Evolutionary conservation across 2,797 vertebrate genomes (phyloP).

Genomic region (Poeciliopsis presidionis): DNA sequence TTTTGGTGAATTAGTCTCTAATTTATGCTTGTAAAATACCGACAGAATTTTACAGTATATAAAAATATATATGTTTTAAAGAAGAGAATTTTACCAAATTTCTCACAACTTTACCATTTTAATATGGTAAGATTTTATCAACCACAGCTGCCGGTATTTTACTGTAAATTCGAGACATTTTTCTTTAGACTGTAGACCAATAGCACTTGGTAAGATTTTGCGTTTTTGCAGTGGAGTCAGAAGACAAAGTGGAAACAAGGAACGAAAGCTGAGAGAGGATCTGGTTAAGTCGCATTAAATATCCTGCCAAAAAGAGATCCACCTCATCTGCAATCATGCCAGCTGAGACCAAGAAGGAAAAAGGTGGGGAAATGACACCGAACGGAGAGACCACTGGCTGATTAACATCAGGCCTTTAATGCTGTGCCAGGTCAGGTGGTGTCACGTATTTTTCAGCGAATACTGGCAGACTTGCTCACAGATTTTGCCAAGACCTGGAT

Average conservation of each 20-base stretch:
- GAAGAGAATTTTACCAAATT: too few species aligned
- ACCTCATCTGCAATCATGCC: constrained; percentile 55
- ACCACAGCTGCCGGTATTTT: too few species aligned
- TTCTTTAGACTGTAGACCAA: too few species aligned
- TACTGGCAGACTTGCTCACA: constrained; percentile 58
- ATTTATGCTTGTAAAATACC: too few species aligned
- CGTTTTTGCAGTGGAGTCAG: constrained; percentile 11
- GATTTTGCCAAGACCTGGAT: constrained; percentile 41
- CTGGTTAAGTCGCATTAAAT: constrained; percentile 49
- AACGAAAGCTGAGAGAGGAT: constrained; percentile 21
- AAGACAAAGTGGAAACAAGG: constrained; percentile 21
- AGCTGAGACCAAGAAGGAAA: constrained; percentile 39
- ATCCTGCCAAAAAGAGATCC: constrained; percentile 31
- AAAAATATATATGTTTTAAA: too few species aligned
- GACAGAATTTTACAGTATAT: too few species aligned
- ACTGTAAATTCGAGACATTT: too few species aligned
- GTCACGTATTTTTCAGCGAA: constrained; percentile 51
- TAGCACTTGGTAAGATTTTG: too few species aligned
- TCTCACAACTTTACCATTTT: too few species aligned
- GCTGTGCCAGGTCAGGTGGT: constrained; percentile 59
- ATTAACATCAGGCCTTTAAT: constrained; percentile 74
- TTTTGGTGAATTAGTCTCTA: too few species aligned
- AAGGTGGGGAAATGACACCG: constrained; percentile 13
- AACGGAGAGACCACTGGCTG: constrained; percentile 53
- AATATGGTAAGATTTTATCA: too few species aligned